A percentile compares a stretch with the other conserved stretches of the same genome.
Conservation (phyloP, 1,140 invertebrate genomes). For the Trachymyrmex cornetzi region DNA sequence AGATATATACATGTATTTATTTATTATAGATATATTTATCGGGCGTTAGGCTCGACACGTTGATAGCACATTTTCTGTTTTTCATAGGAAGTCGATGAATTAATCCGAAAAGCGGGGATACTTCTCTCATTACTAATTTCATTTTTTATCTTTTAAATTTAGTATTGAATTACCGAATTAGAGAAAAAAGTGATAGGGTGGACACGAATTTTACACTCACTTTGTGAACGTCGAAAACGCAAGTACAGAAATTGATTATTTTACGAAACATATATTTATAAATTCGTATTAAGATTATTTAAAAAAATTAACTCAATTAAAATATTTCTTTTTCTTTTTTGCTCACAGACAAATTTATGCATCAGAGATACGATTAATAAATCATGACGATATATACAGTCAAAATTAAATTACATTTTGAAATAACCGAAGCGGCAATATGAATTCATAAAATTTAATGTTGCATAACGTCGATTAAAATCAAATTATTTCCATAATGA, state of each 20-base stretch:
- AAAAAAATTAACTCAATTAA: conserved; percentile 39
- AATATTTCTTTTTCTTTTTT: conserved; percentile 30
- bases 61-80: conserved; percentile 46
- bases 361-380: conserved; percentile 23
- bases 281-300: conserved; percentile 10
- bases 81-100: background rate
- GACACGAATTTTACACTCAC: background rate
- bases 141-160: conserved; percentile 19
- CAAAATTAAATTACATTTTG: conserved; percentile 42
- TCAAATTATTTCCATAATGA: conserved; percentile 7
- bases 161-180: conserved; percentile 47
- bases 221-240: conserved; percentile 3
- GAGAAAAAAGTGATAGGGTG: conserved; percentile 42
- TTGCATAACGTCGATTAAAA: conserved; percentile 18
- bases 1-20: conserved; percentile 77
- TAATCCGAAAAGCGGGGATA: background rate
- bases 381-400: background rate
- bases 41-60: conserved; percentile 65
- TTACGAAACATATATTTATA: background rate
- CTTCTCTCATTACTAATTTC: conserved; percentile 3
- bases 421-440: conserved; percentile 19
- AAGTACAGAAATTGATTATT: background rate
- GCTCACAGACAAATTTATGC: background rate
- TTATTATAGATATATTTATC: conserved; percentile 76
- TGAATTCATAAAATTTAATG: conserved; percentile 43